These are phyloP conservation scores for Oenanthe melanoleuca DNA, from an alignment of 2,113 vertebrate species.

Conservation along the genomic window DNA sequence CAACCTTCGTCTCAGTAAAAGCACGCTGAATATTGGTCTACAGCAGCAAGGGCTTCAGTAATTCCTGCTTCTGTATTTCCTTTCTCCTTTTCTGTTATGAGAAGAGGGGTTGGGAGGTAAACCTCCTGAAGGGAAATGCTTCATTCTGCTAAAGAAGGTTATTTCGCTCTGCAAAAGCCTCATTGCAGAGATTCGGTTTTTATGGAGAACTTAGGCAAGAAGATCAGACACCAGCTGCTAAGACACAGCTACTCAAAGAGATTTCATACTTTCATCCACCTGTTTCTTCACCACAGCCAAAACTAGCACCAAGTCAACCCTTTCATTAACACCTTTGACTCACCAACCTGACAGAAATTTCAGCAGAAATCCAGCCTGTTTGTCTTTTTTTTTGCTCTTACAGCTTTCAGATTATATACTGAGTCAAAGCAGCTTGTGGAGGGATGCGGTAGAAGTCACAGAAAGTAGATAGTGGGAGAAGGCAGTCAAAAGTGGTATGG, in stretches of 20 bases:
- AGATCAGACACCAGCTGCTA: neutral
- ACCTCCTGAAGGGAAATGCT: neutral
- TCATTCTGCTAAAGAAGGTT: neutral
- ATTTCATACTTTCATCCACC: neutral
- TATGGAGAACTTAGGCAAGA: neutral
- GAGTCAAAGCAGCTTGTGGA: neutral
- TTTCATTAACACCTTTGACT: neutral
- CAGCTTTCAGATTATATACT: neutral
- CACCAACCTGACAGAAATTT: neutral
- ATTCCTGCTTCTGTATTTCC: neutral
- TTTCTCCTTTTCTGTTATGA: neutral
- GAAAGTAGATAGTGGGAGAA: neutral
- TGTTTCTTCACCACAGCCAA: neutral
- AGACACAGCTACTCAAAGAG: neutral
- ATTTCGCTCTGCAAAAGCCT: neutral
- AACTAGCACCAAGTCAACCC: neutral
- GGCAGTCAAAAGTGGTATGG: neutral
- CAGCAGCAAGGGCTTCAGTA: neutral
- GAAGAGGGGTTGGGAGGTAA: neutral
- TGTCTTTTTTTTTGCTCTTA: neutral
- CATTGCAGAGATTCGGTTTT: neutral
- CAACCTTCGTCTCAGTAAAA: neutral
- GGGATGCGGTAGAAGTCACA: neutral
- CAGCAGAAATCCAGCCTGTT: neutral
- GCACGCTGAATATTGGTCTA: neutral